Conservation (phyloP, 2,888 invertebrate species). For the Candidula unifasciata region DNA sequence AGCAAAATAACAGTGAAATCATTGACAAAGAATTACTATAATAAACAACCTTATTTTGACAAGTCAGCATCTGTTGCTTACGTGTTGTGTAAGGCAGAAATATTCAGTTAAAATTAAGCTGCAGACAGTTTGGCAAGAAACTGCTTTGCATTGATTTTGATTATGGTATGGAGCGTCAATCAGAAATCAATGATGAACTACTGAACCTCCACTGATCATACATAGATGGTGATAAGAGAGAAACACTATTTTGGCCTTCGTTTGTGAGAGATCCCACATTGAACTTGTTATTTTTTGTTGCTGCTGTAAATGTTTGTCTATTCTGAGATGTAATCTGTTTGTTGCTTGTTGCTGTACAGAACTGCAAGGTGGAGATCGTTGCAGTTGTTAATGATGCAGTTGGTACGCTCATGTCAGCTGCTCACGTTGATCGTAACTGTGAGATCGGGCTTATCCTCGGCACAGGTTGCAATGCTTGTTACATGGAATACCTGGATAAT, state of each 20-base stretch:
- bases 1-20: too few species aligned
- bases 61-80: too few species aligned
- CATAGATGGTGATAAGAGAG: too few species aligned
- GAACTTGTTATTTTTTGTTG: neutral
- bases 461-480: conserved; percentile 96
- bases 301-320: neutral
- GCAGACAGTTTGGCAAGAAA: too few species aligned
- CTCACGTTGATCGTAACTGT: conserved; percentile 95
- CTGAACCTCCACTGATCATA: too few species aligned
- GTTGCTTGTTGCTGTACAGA: conserved; percentile 79
- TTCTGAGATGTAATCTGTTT: neutral
- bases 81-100: too few species aligned
- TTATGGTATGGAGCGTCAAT: too few species aligned
- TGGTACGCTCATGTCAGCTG: conserved; percentile 98
- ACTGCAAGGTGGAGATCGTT: conserved; percentile 93
- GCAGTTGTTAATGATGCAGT: conserved; percentile 98
- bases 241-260: neutral
- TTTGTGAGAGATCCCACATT: neutral
- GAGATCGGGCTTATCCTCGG: conserved; percentile 96
- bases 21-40: too few species aligned
- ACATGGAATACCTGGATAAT: conserved; percentile 91
- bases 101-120: too few species aligned
- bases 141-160: too few species aligned
- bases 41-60: too few species aligned
- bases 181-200: too few species aligned